Evolutionary conservation across 1,140 invertebrate species (phyloP).

Genomic region (Ostrea edulis): DNA sequence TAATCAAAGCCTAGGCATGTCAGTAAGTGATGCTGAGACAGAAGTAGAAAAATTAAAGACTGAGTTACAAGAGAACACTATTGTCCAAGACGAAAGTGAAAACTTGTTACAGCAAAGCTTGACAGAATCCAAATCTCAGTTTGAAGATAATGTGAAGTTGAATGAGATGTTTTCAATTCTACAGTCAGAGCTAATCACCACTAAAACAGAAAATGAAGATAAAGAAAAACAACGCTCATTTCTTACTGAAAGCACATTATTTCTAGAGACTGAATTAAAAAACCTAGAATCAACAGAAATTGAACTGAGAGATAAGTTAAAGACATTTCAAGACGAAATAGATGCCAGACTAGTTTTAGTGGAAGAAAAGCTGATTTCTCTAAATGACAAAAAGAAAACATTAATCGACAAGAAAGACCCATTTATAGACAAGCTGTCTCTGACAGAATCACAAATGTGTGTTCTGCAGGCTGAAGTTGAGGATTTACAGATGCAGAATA

Average conservation of each 20-base stretch:
- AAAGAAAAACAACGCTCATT: no score
- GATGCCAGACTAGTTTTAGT: no score
- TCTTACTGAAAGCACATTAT: no score
- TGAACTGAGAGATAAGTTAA: not conserved
- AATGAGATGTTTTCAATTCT: no score
- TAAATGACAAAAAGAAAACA: not conserved
- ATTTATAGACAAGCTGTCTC: not conserved
- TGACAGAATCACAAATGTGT: not conserved
- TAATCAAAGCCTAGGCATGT: not conserved
- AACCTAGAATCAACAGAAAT: not conserved
- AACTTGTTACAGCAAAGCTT: slow-evolving; percentile 1
- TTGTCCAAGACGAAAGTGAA: not conserved
- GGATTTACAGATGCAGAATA: no score
- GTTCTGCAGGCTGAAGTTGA: no score
- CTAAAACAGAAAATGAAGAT: no score
- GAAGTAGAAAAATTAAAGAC: not conserved
- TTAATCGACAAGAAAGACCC: not conserved
- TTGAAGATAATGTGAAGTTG: not conserved
- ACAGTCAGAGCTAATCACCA: no score
- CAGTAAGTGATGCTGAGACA: no score
- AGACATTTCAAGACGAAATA: not conserved
- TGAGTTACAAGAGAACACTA: not conserved
- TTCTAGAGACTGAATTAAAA: not conserved
- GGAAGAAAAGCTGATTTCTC: not conserved
- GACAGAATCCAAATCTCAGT: slow-evolving; percentile 8